phyloP scores from a whole-genome alignment of 2,113 vertebrate species.

The rabbit (Oryctolagus cuniculus) region mOryCun1.1 NC_091442.1:79605001-79605500 shows the following conservation, averaged over 20 bases:
- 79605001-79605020: constrained; percentile 76
- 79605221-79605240: not conserved
- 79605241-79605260: not conserved
- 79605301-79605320: not conserved
- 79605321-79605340: not conserved
- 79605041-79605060: constrained; percentile 76
- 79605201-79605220: not conserved
- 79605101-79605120: not conserved
- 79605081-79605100: constrained; percentile 30
- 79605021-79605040: constrained; percentile 76
- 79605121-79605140: constrained; percentile 75
- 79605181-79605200: constrained; percentile 68
- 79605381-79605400: not conserved
- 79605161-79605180: constrained; percentile 78
- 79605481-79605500: not conserved
- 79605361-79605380: not conserved
- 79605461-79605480: not conserved
- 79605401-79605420: not conserved
- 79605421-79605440: not conserved
- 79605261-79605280: not conserved
- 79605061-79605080: constrained; percentile 78
- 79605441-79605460: not conserved
- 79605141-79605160: constrained; percentile 77
- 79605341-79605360: not conserved
- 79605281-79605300: not conserved